Conservation (phyloP, 2,888 invertebrate genomes). For the Pseudanteris insignis region DNA sequence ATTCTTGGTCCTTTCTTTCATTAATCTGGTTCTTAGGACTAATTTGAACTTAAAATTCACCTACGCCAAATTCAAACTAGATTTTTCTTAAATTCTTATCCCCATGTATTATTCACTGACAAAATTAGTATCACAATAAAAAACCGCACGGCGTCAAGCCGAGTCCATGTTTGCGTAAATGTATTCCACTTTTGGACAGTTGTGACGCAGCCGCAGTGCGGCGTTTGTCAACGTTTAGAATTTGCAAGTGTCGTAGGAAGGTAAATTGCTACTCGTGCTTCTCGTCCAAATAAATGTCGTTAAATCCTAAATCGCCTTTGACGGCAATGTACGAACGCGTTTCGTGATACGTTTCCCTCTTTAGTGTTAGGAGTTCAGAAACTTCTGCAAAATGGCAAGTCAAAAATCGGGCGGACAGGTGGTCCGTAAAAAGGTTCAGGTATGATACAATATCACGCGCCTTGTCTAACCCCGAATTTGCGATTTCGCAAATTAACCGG, state of each 20-base stretch:
- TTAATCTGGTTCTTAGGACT: too few species aligned
- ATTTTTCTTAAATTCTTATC: too few species aligned
- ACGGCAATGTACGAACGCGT: slow-evolving; percentile 11
- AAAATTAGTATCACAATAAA: too few species aligned
- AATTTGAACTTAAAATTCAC: too few species aligned
- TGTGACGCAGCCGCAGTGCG: slow-evolving; percentile 17
- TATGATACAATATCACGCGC: too few species aligned
- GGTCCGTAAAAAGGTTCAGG: slow-evolving; percentile 70
- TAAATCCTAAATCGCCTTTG: slow-evolving; percentile 1
- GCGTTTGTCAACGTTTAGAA: slow-evolving; percentile 7
- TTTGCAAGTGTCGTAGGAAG: not conserved
- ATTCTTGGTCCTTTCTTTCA: too few species aligned
- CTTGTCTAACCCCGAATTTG: too few species aligned
- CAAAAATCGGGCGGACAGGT: slow-evolving; percentile 68
- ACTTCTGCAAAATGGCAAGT: slow-evolving; percentile 61
- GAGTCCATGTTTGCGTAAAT: slow-evolving; percentile 10
- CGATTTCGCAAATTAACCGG: too few species aligned
- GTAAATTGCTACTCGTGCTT: slow-evolving; percentile 2
- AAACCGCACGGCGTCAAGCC: slow-evolving; percentile 1
- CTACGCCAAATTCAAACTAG: too few species aligned
- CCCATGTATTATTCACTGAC: too few species aligned
- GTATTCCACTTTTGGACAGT: slow-evolving; percentile 14
- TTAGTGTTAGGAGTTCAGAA: not conserved
- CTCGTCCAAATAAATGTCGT: slow-evolving; percentile 6
- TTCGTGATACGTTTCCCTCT: slow-evolving; percentile 11